A percentile compares a stretch with the other conserved stretches of the same genome.
phyloP scores from a whole-genome alignment of 2,888 invertebrate species.

The Andrena marginata region DNA sequence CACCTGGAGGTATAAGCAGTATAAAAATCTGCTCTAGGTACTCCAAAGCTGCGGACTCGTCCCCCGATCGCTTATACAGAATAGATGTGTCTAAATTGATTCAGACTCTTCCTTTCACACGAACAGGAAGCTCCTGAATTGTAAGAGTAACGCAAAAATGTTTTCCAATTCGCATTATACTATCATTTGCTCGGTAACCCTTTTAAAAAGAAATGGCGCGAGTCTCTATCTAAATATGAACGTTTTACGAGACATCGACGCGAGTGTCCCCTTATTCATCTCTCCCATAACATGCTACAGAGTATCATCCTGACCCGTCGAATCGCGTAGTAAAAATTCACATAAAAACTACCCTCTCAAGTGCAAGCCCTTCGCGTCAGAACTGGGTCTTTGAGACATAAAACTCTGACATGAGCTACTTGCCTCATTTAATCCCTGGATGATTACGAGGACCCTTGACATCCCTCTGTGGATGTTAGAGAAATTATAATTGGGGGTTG shows the following conservation, averaged over 20 bases:
- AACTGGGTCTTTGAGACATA: slow-evolving; percentile 7
- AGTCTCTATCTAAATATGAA: slow-evolving; percentile 42
- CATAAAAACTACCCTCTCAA: slow-evolving; percentile 45
- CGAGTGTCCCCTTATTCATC: slow-evolving; percentile 46
- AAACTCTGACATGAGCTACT: slow-evolving; percentile 14
- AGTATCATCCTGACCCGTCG: slow-evolving; percentile 29
- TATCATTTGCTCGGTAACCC: background rate
- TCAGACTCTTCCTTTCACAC: no score
- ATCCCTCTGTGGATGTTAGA: no score
- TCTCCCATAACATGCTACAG: slow-evolving; percentile 18
- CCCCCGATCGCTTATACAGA: no score
- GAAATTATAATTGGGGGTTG: no score
- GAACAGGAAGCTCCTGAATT: no score
- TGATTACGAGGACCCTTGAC: slow-evolving; percentile 16
- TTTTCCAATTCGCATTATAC: no score
- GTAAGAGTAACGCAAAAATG: no score
- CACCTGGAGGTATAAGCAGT: no score
- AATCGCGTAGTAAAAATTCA: slow-evolving; percentile 50
- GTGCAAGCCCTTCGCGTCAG: background rate
- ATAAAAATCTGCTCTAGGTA: no score
- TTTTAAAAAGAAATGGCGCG: slow-evolving; percentile 18
- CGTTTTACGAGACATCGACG: slow-evolving; percentile 42
- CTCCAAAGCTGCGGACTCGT: no score
- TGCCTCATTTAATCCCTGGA: slow-evolving; percentile 11
- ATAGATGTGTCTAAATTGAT: no score